A percentile compares a stretch with the other conserved stretches of the same genome.
Conservation (phyloP, 1,140 invertebrate genomes). For the Lysiphlebus fabarum region DNA sequence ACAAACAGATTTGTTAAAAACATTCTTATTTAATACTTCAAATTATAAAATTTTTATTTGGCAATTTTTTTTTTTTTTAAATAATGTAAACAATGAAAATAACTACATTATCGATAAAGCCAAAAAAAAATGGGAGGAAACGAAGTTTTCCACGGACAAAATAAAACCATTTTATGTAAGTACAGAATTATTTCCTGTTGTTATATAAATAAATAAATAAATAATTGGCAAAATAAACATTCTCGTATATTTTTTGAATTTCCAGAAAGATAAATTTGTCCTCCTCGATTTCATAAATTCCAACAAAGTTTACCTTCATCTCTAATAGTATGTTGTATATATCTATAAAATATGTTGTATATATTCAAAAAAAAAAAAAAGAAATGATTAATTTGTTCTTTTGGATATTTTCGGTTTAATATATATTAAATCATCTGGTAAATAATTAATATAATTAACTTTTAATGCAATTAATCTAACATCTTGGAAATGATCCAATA, state of each 20-base stretch:
- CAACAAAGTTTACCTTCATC: slow-evolving; percentile 64
- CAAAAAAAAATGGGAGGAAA: too few species aligned
- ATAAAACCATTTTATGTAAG: too few species aligned
- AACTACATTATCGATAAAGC: too few species aligned
- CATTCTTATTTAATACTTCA: too few species aligned
- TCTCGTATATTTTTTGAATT: slow-evolving; percentile 93
- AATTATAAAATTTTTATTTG: too few species aligned
- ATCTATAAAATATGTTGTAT: slow-evolving; percentile 68
- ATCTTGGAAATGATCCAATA: slow-evolving; percentile 74
- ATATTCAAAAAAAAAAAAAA: slow-evolving; percentile 48
- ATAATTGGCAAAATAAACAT: too few species aligned
- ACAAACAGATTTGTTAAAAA: too few species aligned
- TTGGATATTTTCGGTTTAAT: slow-evolving; percentile 79
- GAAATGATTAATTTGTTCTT: slow-evolving; percentile 71
- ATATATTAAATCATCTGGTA: slow-evolving; percentile 84
- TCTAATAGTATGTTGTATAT: slow-evolving; percentile 86
- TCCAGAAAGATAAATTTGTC: slow-evolving; percentile 83
- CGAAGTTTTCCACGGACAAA: too few species aligned
- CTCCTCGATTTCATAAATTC: slow-evolving; percentile 63
- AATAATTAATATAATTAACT: slow-evolving; percentile 60
- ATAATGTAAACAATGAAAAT: too few species aligned
- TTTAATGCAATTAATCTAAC: slow-evolving; percentile 80
- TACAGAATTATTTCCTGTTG: too few species aligned
- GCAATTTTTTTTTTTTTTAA: too few species aligned
- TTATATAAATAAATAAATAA: too few species aligned